Conservation (phyloP, 1,140 invertebrate genomes). For the Thereuonema tuberculata region DNA sequence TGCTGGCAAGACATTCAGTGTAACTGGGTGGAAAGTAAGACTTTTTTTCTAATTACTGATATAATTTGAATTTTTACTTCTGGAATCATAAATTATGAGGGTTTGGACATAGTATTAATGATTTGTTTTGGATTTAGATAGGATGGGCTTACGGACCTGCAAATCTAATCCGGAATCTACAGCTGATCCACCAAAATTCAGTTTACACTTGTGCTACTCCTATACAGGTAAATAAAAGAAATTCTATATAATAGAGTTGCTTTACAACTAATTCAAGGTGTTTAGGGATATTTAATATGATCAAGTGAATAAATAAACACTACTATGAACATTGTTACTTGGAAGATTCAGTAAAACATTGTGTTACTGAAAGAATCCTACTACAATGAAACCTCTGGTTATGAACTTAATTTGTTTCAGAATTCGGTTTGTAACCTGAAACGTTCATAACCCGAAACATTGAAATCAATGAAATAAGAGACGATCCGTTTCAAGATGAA, state of each 20-base stretch:
- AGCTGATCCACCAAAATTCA: constrained; percentile 85
- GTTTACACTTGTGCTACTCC: constrained; percentile 84
- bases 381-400: background rate
- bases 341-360: background rate
- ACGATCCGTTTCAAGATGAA: no score
- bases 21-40: constrained; percentile 82
- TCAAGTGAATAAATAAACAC: background rate
- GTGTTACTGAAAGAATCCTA: background rate
- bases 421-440: no score
- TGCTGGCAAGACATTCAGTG: constrained; percentile 94
- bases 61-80: no score
- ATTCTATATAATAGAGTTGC: background rate
- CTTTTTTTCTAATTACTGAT: no score
- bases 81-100: no score
- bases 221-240: constrained; percentile 33
- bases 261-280: background rate
- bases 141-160: constrained; percentile 92
- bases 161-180: constrained; percentile 59
- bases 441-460: no score
- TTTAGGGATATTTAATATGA: background rate
- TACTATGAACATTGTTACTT: background rate
- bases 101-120: no score
- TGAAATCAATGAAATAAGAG: no score
- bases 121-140: constrained; percentile 34
- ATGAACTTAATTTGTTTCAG: no score